Evolutionary conservation across 1,140 invertebrate genomes (phyloP), one percentile per base, ranked within the genome.

Genomic region (Sipha flava): DNA sequence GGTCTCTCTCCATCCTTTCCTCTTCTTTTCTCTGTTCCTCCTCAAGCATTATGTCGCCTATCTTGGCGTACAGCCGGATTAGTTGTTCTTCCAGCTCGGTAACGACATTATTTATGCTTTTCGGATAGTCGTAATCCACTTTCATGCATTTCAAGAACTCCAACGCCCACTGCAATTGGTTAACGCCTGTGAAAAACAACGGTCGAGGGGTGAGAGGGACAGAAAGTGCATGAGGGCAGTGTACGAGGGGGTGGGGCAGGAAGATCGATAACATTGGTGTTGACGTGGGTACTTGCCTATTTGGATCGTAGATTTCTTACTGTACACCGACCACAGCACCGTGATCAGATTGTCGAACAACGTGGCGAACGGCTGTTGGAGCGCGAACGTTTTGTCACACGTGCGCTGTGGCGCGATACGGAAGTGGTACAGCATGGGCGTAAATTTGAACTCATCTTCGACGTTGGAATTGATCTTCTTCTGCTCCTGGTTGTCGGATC

Each of bases 121-220:
- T 34, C 6, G 73, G 73, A 2, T 77, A 77, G 3, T 52, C 73
- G 7, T 77, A 57, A n/a, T 77, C 52, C 3, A 59, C 34, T 43
- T 57, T 59, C 73, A 77, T 77, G 14, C 73, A 77, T 43, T 26
- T 77, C 34, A 77, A 18, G 3, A 77, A 77, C 14, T 77, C 73
- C 31, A 77, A 26, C 9, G 73, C 52, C 73, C 73, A 77, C 29
- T 77, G 73, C 6, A 77, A 57, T 43, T 77, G 73, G 29, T 34
- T 77, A 7, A 77, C 29, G 1, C 73, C 73, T 77, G 34, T 9
- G 14, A 7, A 7, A 73, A n/a, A 47, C 1, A 23, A 23, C 14
- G 14, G 12, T 23, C 54, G 54, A 26, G 6, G 6, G 18, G 6
- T 59, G 54, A 7, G 54, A 40, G 37, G 5, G 37, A 6, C 10